Percentiles rank a stretch among this genome's conserved stretches.
phyloP scores from a whole-genome alignment of 2,888 invertebrate species.

The Sipha maydis region DNA sequence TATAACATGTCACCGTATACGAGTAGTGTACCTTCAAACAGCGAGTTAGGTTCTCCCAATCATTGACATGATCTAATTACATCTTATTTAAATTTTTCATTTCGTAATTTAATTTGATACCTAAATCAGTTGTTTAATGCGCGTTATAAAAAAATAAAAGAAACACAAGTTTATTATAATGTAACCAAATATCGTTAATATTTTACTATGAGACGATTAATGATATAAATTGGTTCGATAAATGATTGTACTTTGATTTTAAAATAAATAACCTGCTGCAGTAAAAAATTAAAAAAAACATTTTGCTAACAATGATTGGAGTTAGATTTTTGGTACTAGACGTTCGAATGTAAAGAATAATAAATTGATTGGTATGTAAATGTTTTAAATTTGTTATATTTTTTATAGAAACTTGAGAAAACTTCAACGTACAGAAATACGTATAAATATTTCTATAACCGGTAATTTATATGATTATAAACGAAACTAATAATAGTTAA shows the following conservation, averaged over 20 bases:
- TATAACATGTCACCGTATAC: neutral
- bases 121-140: neutral
- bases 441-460: too few species aligned
- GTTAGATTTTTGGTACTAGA: neutral
- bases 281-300: neutral
- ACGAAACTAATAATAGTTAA: too few species aligned
- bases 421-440: too few species aligned
- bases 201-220: neutral
- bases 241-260: neutral
- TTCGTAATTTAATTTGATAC: neutral
- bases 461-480: too few species aligned
- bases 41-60: neutral
- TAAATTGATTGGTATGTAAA: too few species aligned
- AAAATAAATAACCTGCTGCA: neutral
- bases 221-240: neutral
- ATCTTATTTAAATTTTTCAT: constrained; percentile 1
- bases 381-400: too few species aligned
- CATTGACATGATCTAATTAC: neutral
- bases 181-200: neutral
- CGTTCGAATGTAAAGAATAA: neutral
- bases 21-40: neutral
- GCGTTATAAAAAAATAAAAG: neutral
- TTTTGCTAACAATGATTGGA: neutral
- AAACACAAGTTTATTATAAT: neutral
- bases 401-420: too few species aligned